A percentile compares a stretch with the other conserved stretches of the same genome.
Conservation (phyloP, 2,797 vertebrate species). For the Lepilemur ruficaudatus region DNA sequence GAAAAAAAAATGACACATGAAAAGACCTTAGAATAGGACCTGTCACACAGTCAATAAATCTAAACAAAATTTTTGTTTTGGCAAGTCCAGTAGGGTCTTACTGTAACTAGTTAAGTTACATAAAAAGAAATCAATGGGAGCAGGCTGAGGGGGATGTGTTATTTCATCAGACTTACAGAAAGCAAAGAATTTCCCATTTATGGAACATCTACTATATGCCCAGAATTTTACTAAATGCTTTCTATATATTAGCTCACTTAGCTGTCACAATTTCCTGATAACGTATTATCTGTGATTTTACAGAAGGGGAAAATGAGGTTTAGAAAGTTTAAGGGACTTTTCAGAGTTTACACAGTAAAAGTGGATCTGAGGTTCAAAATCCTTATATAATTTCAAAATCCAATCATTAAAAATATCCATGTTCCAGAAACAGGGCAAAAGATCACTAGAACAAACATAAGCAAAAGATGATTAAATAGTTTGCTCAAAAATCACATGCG, state of each 20-base stretch:
- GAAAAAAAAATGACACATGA: background rate
- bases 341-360: constrained; percentile 32
- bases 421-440: constrained; percentile 6
- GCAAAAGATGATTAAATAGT: constrained; percentile 19
- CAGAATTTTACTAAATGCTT: constrained; percentile 19
- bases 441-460: constrained; percentile 7
- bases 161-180: background rate
- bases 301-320: background rate
- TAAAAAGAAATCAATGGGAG: background rate
- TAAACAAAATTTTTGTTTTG: constrained; percentile 14
- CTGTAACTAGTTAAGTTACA: background rate
- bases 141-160: background rate
- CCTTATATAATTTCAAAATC: background rate
- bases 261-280: constrained; percentile 18
- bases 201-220: background rate
- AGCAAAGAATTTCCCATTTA: constrained; percentile 19
- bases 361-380: constrained; percentile 19
- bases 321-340: background rate
- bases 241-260: constrained; percentile 15
- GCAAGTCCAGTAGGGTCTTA: background rate
- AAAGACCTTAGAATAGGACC: constrained; percentile 16
- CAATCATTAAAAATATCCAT: constrained; percentile 23
- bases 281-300: constrained; percentile 14
- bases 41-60: background rate
- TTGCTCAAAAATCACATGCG: constrained; percentile 13